Evolutionary conservation across 2,888 invertebrate genomes (phyloP).

Genomic region (Nysson spinosus): DNA sequence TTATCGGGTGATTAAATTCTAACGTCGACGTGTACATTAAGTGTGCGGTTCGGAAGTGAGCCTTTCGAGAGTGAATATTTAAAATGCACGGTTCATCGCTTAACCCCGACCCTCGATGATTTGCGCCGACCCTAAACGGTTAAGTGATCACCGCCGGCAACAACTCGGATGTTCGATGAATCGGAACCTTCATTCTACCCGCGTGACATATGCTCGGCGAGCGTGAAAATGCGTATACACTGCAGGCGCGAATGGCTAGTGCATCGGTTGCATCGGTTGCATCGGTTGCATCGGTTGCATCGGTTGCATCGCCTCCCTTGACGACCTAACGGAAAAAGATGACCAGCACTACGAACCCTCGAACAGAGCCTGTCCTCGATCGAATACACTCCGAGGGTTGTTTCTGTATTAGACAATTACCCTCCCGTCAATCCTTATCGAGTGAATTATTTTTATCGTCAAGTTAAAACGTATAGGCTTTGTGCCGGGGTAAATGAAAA

Average conservation of each 20-base stretch:
- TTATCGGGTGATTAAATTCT: conserved; percentile 13
- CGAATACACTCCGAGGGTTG: too few relatives aligned
- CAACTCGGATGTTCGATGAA: conserved; percentile 59
- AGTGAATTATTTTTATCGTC: too few relatives aligned
- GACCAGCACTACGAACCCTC: conserved; percentile 3
- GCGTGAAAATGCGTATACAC: conserved; percentile 53
- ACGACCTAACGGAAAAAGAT: conserved; percentile 35
- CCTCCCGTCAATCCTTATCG: too few relatives aligned
- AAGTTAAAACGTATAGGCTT: too few relatives aligned
- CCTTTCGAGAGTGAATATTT: conserved; percentile 36
- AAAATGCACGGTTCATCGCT: conserved; percentile 37
- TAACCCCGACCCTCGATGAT: conserved; percentile 46
- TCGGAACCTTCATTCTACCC: conserved; percentile 60
- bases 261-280: conserved; percentile 18
- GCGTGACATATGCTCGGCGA: conserved; percentile 62
- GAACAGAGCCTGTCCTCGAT: too few relatives aligned
- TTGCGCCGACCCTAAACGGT: conserved; percentile 46
- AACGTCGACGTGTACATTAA: conserved; percentile 5
- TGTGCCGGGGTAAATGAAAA: too few relatives aligned
- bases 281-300: conserved; percentile 1
- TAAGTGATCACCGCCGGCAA: conserved; percentile 49
- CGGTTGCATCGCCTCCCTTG: conserved; percentile 21
- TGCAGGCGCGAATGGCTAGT: conserved; percentile 5
- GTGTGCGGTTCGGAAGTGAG: not conserved
- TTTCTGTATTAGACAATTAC: too few relatives aligned